A percentile compares a stretch with the other conserved stretches of the same genome.
These are phyloP conservation scores for pig (Sus scrofa) DNA, from an alignment of 2,113 vertebrate species.

Conservation along the genomic window DNA sequence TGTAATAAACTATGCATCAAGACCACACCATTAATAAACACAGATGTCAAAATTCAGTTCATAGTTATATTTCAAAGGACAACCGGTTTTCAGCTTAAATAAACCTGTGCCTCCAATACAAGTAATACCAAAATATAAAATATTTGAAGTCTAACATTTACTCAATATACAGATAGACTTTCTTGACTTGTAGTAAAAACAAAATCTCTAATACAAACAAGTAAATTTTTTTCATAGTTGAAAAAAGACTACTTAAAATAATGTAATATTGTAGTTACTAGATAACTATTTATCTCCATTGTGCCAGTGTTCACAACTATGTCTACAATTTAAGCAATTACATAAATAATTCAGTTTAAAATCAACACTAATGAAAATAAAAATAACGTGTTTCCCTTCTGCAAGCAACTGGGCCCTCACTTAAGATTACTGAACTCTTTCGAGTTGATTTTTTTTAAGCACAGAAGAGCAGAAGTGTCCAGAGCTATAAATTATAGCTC, in stretches of 20 bases:
- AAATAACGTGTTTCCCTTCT: slow-evolving; percentile 22
- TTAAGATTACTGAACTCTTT: background rate
- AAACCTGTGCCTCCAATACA: background rate
- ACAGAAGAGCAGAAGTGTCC: background rate
- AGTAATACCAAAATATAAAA: background rate
- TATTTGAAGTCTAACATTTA: slow-evolving; percentile 21
- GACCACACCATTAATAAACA: slow-evolving; percentile 65
- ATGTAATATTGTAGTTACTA: background rate
- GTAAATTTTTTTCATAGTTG: background rate
- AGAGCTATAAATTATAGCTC: background rate
- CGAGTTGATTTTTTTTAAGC: slow-evolving; percentile 1
- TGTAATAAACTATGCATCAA: slow-evolving; percentile 56
- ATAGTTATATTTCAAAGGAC: slow-evolving; percentile 55
- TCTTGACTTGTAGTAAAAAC: slow-evolving; percentile 38
- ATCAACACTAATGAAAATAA: background rate
- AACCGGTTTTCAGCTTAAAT: slow-evolving; percentile 38
- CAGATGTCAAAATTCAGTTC: slow-evolving; percentile 61
- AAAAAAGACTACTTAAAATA: background rate
- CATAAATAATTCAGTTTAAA: background rate
- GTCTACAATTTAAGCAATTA: background rate
- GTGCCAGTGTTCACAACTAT: background rate
- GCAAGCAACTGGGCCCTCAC: background rate
- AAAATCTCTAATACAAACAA: slow-evolving; percentile 42
- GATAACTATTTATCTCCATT: background rate
- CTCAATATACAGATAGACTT: background rate